Base-by-base conservation (phyloP, 2,888 invertebrate species). In the Tipula confusa region DNA sequence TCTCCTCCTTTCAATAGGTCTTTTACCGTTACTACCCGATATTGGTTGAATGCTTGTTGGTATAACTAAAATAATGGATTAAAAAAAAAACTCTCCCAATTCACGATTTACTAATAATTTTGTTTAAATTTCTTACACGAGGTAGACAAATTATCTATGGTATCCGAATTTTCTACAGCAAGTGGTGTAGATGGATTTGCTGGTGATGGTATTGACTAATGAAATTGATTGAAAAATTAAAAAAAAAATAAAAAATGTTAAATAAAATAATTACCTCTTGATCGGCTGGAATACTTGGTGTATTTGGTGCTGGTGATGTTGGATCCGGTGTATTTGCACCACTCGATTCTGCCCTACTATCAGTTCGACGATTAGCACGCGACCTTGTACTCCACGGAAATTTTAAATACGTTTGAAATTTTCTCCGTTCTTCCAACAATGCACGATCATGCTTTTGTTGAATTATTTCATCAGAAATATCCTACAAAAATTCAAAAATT, bases 311-410 rank as follows among this genome's bases (percentile, higher is more conserved):
- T 2, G 93, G 93, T 82, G 93, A 93, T 89, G 93, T 92, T 31
- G 92, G 92, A 90, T 93, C 94, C 86, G 94, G 94, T n/a, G 94
- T 94, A 88, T 94, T 94, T 81, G 93, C 93, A 18, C 94, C 94
- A 87, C 94, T 94, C 15, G 92, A 93, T 86, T 93, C 93, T 1
- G 93, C 93, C 81, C 93, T 90, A 87, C 94, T 93, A 86, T 94
- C 94, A 24, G 92, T 92, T 43, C 94, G 91, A 85, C 93, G 92
- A 88, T 92, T 92, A 1, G 92, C 92, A 24, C 94, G 91, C 38
- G 92, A 90, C 79, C 89, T 87, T 38, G 91, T 90, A 84, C 88
- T 89, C 87, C 88, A 89, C 0, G 90, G 90, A 83, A 89, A 89
- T 85, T 89, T 89, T 11, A 90, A 86, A 85, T 87, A 89, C 1